Conservation (phyloP, 2,797 vertebrate genomes). For the Gymnoscopelus microlampas region DNA sequence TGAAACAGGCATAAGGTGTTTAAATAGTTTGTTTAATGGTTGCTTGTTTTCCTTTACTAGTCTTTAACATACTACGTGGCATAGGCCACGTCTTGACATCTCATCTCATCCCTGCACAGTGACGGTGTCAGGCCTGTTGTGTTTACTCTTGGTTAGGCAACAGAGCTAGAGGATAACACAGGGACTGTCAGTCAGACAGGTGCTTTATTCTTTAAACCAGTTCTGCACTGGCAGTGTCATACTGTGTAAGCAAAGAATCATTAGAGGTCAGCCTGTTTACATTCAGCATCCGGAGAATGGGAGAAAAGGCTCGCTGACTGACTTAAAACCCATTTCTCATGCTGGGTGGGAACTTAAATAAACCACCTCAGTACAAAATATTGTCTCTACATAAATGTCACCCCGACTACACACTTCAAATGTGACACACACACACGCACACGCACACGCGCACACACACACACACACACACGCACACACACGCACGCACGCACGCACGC, state of each 20-base stretch:
- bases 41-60: not conserved
- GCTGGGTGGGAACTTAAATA: not conserved
- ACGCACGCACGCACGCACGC: too few relatives aligned
- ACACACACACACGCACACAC: too few relatives aligned
- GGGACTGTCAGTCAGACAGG: not conserved
- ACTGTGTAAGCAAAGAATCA: too few relatives aligned
- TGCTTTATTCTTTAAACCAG: conserved; percentile 10
- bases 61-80: not conserved
- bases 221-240: not conserved
- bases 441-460: too few relatives aligned
- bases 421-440: too few relatives aligned
- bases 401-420: too few relatives aligned
- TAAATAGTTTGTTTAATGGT: not conserved
- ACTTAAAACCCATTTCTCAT: not conserved
- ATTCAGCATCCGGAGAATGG: too few relatives aligned
- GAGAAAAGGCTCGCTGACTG: not conserved
- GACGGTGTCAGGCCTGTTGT: not conserved
- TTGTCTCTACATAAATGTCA: not conserved
- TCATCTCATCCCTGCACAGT: too few relatives aligned
- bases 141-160: conserved; percentile 16
- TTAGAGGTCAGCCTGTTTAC: too few relatives aligned
- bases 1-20: too few relatives aligned
- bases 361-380: not conserved
- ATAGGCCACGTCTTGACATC: too few relatives aligned
- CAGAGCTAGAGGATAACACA: not conserved